A percentile compares a stretch with the other conserved stretches of the same genome.
phyloP scores from a whole-genome alignment of 1,140 invertebrate species.

The Lepidurus arcticus region DNA sequence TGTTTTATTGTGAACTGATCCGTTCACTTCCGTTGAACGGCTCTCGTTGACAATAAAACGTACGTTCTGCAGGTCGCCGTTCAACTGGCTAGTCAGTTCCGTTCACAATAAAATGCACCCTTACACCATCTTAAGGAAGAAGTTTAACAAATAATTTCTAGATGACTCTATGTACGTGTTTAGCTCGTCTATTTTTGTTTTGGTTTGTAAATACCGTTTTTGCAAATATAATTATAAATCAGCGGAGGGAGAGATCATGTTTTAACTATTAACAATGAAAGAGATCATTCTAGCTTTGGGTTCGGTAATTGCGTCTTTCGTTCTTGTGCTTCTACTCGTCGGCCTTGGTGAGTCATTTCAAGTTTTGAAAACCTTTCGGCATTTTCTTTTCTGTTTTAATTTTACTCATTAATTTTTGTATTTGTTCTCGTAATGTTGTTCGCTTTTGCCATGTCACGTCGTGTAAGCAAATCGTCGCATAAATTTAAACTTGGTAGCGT shows the following conservation, averaged over 20 bases:
- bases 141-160: too few relatives aligned
- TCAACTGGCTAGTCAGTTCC: too few relatives aligned
- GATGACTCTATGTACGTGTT: too few relatives aligned
- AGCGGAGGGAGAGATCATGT: neutral
- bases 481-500: constrained; percentile 33
- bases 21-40: too few relatives aligned
- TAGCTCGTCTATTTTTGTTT: too few relatives aligned
- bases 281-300: constrained; percentile 48
- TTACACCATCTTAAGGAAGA: too few relatives aligned
- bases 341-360: constrained; percentile 46
- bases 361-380: neutral
- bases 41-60: too few relatives aligned
- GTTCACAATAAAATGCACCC: too few relatives aligned
- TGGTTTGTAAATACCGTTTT: too few relatives aligned
- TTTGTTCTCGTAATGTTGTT: constrained; percentile 12
- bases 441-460: neutral
- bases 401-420: neutral
- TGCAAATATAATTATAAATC: too few relatives aligned
- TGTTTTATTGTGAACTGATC: too few relatives aligned
- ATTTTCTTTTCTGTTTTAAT: neutral
- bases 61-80: too few relatives aligned
- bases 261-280: constrained; percentile 44
- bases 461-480: neutral
- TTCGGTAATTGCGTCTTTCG: constrained; percentile 47
- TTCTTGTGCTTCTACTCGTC: constrained; percentile 49